Base-by-base conservation (phyloP, 2,797 vertebrate genomes). In the Epinephelus awoara region DNA sequence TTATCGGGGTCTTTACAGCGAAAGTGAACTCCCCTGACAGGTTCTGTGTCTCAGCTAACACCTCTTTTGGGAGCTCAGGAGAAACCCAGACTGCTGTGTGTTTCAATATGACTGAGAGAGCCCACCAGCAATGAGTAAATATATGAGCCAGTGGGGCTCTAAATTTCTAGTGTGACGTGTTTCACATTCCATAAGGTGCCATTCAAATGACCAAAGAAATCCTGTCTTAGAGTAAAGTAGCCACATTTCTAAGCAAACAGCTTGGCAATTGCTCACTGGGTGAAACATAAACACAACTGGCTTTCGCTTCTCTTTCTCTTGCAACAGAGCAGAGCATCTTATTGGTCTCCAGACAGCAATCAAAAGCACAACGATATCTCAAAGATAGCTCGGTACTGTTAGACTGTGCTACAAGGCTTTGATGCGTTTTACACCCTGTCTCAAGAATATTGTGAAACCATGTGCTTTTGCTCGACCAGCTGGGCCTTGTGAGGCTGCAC, bases 311-410 rank as follows among this genome's bases (percentile, higher is more conserved):
- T 72, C 58, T 77, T 57, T 61, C 29, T 56, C 52, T 61, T 40
- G 68, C 27, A 14, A 54, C 64, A 75, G 42, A 67, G 58, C 38
- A 23, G 64, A 67, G 67, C 62, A 64, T 25, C 27, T 40, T 74
- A 84, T 71, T 59, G 67, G 67, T 77, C 78, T 77, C 75, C 55
- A 50, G 59, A 52, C 86, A 92, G 54, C 87, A 92, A 70, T 15
- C 86, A 94, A 87, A 95, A 92, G 74, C 89, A 84, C 89, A 94
- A 92, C 90, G 94, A 76, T 91, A 93, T 96, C 51, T 77, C 21
- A 72, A 58, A 82, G 38, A 90, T 91, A 90, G 92, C 92, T 94
- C 91, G 92, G 96, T 94, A 94, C 94, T 89, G 94, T 94, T 94
- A 94, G 92, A 96, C 95, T 88, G 94, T 86, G 92, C 94, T 91